A percentile compares a stretch with the other conserved stretches of the same genome.
Conservation (phyloP, 1,140 invertebrate species). For the Cotesia typhae region DNA sequence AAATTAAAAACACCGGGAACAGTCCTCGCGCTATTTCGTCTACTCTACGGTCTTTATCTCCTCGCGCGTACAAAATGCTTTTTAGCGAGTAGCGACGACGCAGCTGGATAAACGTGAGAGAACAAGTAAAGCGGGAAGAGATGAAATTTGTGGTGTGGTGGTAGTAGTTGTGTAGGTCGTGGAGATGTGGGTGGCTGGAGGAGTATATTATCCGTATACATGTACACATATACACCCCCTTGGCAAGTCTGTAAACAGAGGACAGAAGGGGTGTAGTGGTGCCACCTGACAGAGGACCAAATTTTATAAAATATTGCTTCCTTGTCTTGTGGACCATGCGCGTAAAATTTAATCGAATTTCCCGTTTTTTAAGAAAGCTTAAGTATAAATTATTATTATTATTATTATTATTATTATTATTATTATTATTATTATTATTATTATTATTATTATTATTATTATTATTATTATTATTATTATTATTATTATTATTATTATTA, state of each 20-base stretch:
- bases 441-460: too few species aligned
- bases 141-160: neutral
- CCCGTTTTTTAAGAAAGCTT: neutral
- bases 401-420: too few species aligned
- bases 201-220: conserved; percentile 35
- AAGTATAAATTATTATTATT: too few species aligned
- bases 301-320: conserved; percentile 61
- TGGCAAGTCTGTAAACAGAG: conserved; percentile 25
- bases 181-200: conserved; percentile 14
- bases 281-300: conserved; percentile 61
- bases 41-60: conserved; percentile 21
- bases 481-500: too few species aligned
- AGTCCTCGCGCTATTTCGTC: neutral
- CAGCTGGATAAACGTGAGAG: conserved; percentile 41
- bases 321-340: conserved; percentile 55
- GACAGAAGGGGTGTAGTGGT: conserved; percentile 44
- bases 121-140: conserved; percentile 11
- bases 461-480: too few species aligned
- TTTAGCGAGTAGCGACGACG: conserved; percentile 25
- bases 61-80: conserved; percentile 30
- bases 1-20: too few species aligned
- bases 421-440: too few species aligned
- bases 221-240: conserved; percentile 16
- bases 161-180: neutral
- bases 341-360: conserved; percentile 65